Conservation (phyloP, 35 echinoderm and acorn worm species). For the Nesometra sesokonis region DNA sequence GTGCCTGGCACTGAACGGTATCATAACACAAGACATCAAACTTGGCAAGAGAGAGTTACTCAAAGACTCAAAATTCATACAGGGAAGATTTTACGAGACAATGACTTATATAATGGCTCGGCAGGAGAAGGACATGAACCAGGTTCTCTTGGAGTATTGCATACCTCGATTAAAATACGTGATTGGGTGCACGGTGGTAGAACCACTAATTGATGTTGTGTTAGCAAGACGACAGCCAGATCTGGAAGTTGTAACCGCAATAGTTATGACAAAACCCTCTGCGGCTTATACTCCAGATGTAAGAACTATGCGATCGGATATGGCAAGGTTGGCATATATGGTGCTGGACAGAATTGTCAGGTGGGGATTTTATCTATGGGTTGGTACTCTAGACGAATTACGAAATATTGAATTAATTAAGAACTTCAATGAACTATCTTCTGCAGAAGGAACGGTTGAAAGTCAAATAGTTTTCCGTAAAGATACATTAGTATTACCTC, state of each 20-base stretch:
- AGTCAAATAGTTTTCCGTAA: slow-evolving; percentile 67
- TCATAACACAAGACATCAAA: slow-evolving; percentile 82
- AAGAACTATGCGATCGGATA: slow-evolving; percentile 52
- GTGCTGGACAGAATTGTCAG: slow-evolving; percentile 56
- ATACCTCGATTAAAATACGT: slow-evolving; percentile 76
- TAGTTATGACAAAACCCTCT: slow-evolving; percentile 57
- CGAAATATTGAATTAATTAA: slow-evolving; percentile 57
- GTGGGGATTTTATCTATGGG: slow-evolving; percentile 91
- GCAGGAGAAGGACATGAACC: slow-evolving; percentile 79
- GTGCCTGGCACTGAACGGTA: slow-evolving; percentile 71
- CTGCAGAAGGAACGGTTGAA: slow-evolving; percentile 49
- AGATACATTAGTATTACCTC: slow-evolving; percentile 62
- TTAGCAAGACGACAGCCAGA: slow-evolving; percentile 63
- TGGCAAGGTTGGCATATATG: slow-evolving; percentile 75
- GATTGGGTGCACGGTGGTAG: slow-evolving; percentile 53
- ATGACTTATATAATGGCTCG: slow-evolving; percentile 71
- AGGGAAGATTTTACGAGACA: slow-evolving; percentile 78
- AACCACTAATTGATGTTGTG: slow-evolving; percentile 77
- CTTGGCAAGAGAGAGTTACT: slow-evolving; percentile 85
- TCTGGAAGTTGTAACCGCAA: slow-evolving; percentile 37
- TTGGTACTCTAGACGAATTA: slow-evolving; percentile 69
- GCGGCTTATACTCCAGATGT: slow-evolving; percentile 69
- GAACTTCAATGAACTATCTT: slow-evolving; percentile 38
- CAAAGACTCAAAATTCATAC: slow-evolving; percentile 79
- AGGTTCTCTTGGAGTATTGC: slow-evolving; percentile 69